A percentile compares a stretch with the other conserved stretches of the same genome.
Evolutionary conservation across 2,797 vertebrate genomes (phyloP).

Genomic region (Pitangus sulphuratus): DNA sequence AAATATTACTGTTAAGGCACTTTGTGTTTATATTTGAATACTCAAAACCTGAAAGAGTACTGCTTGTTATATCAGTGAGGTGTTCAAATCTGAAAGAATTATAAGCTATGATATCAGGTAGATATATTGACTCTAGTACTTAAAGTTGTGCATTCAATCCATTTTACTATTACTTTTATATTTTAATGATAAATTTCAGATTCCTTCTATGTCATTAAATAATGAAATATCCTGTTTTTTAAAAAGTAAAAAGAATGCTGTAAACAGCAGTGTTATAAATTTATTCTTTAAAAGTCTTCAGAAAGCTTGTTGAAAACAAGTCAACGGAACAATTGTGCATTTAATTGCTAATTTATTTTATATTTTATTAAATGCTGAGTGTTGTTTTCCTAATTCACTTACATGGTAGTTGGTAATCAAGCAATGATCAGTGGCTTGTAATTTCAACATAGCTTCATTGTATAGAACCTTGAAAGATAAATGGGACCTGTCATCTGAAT

Average conservation of each 20-base stretch:
- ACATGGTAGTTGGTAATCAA: conserved; percentile 2
- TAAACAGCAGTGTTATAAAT: not conserved
- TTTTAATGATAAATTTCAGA: not conserved
- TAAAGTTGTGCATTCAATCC: not conserved
- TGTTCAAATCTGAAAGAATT: conserved; percentile 16
- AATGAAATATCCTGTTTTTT: not conserved
- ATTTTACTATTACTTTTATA: not conserved
- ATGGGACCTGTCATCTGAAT: not conserved
- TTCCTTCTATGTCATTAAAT: not conserved
- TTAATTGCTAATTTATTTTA: conserved; percentile 36
- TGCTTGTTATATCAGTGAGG: not conserved
- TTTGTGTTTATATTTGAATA: not conserved
- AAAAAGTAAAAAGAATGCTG: not conserved
- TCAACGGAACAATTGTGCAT: conserved; percentile 7
- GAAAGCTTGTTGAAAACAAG: not conserved
- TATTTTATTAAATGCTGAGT: conserved; percentile 38
- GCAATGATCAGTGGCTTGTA: not conserved
- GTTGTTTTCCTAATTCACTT: conserved; percentile 34
- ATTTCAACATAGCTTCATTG: not conserved
- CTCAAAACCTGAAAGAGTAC: not conserved
- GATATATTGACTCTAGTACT: not conserved
- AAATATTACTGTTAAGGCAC: not conserved
- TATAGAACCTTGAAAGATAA: not conserved
- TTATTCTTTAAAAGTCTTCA: not conserved
- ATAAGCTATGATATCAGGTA: not conserved